Conservation (phyloP, 2,113 vertebrate genomes). For the Myocastor coypus region DNA sequence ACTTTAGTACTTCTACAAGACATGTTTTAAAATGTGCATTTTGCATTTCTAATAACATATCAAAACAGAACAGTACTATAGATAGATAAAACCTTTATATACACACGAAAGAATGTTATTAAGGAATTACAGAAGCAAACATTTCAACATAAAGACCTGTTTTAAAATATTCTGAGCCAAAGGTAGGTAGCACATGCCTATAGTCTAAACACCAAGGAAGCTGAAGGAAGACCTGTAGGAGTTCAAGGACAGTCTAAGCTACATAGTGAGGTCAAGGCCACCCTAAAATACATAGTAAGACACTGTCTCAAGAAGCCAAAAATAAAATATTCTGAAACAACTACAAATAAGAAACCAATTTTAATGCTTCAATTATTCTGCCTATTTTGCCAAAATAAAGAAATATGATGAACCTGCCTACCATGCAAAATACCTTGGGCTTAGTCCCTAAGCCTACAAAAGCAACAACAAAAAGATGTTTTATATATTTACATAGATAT, state of each 20-base stretch:
- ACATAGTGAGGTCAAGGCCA: not conserved
- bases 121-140: not conserved
- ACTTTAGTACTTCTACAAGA: conserved; percentile 39
- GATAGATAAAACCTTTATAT: conserved; percentile 9
- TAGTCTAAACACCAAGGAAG: not conserved
- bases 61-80: conserved; percentile 33
- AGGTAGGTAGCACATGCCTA: not conserved
- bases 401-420: not conserved
- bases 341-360: not conserved
- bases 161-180: not conserved
- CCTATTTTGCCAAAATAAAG: conserved; percentile 15
- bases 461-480: not conserved
- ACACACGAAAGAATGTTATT: conserved; percentile 3
- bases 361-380: conserved; percentile 29
- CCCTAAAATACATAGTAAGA: not conserved
- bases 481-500: not conserved
- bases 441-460: not conserved
- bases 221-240: not conserved
- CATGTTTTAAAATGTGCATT: conserved; percentile 8
- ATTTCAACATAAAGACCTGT: conserved; percentile 37
- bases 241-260: not conserved
- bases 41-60: conserved; percentile 31
- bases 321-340: conserved; percentile 28
- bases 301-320: not conserved
- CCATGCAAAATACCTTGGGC: not conserved